Base-by-base conservation (phyloP, 2,888 invertebrate species). In the Loripinus fragilis region DNA sequence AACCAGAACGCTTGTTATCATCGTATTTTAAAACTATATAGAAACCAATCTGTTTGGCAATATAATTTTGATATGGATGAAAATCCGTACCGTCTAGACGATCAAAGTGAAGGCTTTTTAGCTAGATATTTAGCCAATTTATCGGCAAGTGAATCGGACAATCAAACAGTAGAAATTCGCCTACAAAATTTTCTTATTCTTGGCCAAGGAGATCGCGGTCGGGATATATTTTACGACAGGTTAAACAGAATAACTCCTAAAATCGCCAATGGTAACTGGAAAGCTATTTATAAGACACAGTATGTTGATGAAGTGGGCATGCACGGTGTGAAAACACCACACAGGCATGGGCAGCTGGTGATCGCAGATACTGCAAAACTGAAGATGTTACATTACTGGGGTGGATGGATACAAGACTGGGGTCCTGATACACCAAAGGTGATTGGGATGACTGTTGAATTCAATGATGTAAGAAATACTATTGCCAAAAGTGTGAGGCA, bases 61-160 rank as follows among this genome's bases (percentile, higher is more conserved):
- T 33, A 33, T 35, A 10, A 15, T 35, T 50, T 70, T 30, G 70
- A 70, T 28, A 70, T 70, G 50, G 70, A 70, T 23, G 70, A 70
- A 17, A 50, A 70, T 52, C 70, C 70, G 20, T 52, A 50, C 38
- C 30, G 48, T 20, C 35, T 15, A 2, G n/a, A 50, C 10, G 38
- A 38, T 12, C 38, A 38, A 38, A 38, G 7, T 38, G 38, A 38
- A 12, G 38, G 70, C 28, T 38, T 20, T 17, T 30, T 20, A 52
- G n/a, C 25, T 20, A 35, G 35, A 38, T 35, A 52, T 70, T 23
- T 33, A 50, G 15, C 23, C 23, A 5, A 23, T 10, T 28, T 55
- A 55, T 55, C 23, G 23, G 28, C 23, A 25, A 55, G 23, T 10
- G 28, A 55, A 23, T n/a, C n/a, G 23, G 7, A n/a, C 25, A 23